phyloP scores from a whole-genome alignment of 2,888 invertebrate species.

The Belgica antarctica region DNA sequence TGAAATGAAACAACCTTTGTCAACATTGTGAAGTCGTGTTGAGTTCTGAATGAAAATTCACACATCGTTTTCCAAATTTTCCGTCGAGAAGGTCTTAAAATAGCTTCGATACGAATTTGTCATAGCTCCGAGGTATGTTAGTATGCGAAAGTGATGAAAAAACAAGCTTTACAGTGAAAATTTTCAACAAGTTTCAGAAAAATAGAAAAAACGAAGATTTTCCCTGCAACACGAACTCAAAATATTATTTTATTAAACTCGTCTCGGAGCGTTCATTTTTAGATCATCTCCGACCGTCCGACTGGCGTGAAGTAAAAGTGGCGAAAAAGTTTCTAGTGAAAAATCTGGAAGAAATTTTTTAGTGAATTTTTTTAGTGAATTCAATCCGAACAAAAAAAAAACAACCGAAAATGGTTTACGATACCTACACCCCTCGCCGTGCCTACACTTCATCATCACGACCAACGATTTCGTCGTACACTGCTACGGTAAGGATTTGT shows the following conservation, averaged over 20 bases:
- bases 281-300: conserved; percentile 43
- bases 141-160: too few relatives aligned
- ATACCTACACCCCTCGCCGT: conserved; percentile 85
- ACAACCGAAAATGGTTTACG: conserved; percentile 76
- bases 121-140: too few relatives aligned
- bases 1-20: too few relatives aligned
- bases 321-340: conserved; percentile 11
- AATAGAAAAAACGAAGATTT: conserved; percentile 3
- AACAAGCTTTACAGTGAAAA: too few relatives aligned
- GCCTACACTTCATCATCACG: conserved; percentile 56
- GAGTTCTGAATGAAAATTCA: too few relatives aligned
- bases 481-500: conserved; percentile 72
- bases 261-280: conserved; percentile 30
- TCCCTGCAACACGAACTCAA: neutral
- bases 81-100: too few relatives aligned
- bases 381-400: conserved; percentile 44
- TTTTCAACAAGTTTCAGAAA: too few relatives aligned
- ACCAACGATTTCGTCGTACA: conserved; percentile 66
- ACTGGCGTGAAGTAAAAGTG: conserved; percentile 38
- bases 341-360: neutral
- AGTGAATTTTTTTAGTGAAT: conserved; percentile 14
- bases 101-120: too few relatives aligned
- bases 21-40: too few relatives aligned
- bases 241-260: conserved; percentile 31
- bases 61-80: too few relatives aligned